phyloP scores from a whole-genome alignment of 2,797 vertebrate genomes.

The Cottoperca gobio region DNA sequence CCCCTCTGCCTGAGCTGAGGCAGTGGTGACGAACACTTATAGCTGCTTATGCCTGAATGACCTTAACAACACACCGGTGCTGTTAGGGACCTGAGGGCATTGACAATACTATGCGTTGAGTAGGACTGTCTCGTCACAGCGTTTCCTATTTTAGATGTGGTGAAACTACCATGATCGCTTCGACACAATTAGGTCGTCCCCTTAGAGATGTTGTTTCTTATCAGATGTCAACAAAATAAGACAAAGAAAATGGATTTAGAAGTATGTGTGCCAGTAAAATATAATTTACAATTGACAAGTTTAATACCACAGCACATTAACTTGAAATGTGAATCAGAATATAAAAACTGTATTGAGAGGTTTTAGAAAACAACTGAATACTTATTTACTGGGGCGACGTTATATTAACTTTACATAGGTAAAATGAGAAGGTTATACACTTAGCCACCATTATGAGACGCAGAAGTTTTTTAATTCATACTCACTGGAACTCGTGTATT shows the following conservation, averaged over 20 bases:
- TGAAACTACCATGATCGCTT: background rate
- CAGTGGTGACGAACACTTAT: slow-evolving; percentile 75
- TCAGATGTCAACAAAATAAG: background rate
- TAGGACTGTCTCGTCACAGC: slow-evolving; percentile 24
- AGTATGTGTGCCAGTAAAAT: background rate
- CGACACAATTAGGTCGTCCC: background rate
- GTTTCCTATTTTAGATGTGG: background rate
- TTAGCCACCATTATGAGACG: background rate
- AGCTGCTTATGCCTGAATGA: slow-evolving; percentile 83
- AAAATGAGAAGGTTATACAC: background rate
- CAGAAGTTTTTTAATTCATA: background rate
- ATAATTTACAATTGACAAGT: background rate
- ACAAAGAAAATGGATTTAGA: background rate
- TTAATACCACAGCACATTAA: background rate
- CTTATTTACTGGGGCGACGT: no score
- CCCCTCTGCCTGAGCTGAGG: slow-evolving; percentile 75
- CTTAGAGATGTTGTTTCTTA: background rate
- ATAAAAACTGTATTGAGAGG: background rate
- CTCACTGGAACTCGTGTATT: no score
- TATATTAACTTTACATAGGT: background rate
- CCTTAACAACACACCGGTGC: slow-evolving; percentile 65
- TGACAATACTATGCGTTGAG: slow-evolving; percentile 47
- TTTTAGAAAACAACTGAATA: background rate
- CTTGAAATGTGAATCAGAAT: background rate
- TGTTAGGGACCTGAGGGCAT: slow-evolving; percentile 38